A percentile compares a stretch with the other conserved stretches of the same genome.
Conservation (phyloP, 2,888 invertebrate genomes). For the Cantharis nigra region DNA sequence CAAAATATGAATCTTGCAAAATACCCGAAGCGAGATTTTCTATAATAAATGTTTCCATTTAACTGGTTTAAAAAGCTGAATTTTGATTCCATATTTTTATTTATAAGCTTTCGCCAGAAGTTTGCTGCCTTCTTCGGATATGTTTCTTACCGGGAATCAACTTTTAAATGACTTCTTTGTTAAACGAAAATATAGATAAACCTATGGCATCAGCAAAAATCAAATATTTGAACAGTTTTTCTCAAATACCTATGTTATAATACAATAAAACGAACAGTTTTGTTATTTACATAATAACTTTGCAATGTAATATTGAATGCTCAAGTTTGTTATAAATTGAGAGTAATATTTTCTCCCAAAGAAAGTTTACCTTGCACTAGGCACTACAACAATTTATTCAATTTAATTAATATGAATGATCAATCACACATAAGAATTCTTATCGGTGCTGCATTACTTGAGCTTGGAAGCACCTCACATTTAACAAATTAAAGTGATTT, state of each 20-base stretch:
- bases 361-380: background rate
- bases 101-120: too few species aligned
- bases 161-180: too few species aligned
- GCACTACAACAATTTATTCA: background rate
- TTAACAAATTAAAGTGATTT: slow-evolving; percentile 12
- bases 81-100: too few species aligned
- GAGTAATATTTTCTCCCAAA: background rate
- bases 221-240: too few species aligned
- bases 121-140: too few species aligned
- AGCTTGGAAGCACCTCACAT: background rate
- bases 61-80: background rate
- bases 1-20: background rate
- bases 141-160: too few species aligned
- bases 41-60: background rate
- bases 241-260: background rate
- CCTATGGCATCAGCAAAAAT: too few species aligned
- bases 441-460: background rate
- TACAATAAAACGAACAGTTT: background rate
- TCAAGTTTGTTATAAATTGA: background rate
- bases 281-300: background rate
- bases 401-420: background rate
- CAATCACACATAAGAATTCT: background rate
- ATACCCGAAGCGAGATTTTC: background rate
- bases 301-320: background rate
- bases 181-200: too few species aligned